These are phyloP conservation scores for Pygocentrus nattereri DNA, from an alignment of 2,797 vertebrate species.

Conservation along the genomic window DNA sequence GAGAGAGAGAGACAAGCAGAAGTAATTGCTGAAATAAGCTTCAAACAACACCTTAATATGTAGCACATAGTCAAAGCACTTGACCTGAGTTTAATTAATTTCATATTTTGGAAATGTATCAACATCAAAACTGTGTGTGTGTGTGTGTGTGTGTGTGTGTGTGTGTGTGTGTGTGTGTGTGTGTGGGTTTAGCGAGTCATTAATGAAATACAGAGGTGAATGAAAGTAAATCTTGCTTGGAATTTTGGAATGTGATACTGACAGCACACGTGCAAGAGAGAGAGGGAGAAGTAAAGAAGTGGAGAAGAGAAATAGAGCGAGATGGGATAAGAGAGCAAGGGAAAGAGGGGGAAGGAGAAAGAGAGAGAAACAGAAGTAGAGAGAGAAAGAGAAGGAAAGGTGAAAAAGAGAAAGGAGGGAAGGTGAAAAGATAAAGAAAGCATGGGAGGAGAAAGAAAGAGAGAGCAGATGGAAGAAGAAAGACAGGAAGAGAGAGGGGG, in stretches of 20 bases:
- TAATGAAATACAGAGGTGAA: conserved; percentile 14
- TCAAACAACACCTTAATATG: conserved; percentile 1
- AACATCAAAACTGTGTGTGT: conserved; percentile 10
- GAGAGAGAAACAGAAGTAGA: conserved; percentile 34
- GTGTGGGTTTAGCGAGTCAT: conserved; percentile 9
- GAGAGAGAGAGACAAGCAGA: neutral
- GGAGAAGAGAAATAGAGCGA: neutral
- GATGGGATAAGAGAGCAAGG: conserved; percentile 65
- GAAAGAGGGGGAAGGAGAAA: conserved; percentile 66
- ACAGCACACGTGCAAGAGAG: conserved; percentile 13
- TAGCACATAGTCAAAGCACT: conserved; percentile 14
- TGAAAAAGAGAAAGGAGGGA: neutral
- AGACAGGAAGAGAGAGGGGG: conserved; percentile 52
- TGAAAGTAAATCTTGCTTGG: conserved; percentile 1
- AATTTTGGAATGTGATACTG: conserved; percentile 17
- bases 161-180: conserved; percentile 27
- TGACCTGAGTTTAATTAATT: conserved; percentile 17
- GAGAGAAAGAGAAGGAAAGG: neutral
- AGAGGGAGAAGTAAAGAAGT: neutral
- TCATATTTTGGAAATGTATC: conserved; percentile 13
- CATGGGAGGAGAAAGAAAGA: conserved; percentile 33
- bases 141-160: conserved; percentile 18
- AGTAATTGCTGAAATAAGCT: conserved; percentile 29
- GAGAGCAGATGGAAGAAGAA: neutral
- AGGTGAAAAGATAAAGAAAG: neutral